These are phyloP conservation scores for Cyaniris semiargus DNA, from an alignment of 2,888 invertebrate species.

Conservation along the genomic window DNA sequence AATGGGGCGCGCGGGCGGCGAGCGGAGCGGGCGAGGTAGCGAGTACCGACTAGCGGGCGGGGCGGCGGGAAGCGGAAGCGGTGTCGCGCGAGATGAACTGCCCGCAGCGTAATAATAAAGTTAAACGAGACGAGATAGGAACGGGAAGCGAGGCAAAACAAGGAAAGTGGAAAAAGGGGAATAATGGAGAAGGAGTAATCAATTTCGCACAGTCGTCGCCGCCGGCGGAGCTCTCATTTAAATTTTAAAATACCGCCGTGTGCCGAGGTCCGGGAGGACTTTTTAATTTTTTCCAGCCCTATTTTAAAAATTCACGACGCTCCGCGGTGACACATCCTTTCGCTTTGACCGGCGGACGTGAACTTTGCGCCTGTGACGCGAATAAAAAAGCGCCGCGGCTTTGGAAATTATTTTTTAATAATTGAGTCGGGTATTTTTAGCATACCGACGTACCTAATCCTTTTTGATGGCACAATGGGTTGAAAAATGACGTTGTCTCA, in stretches of 20 bases:
- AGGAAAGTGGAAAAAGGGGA: slow-evolving; percentile 76
- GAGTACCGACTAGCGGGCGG: background rate
- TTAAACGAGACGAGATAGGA: slow-evolving; percentile 72
- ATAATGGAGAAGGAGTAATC: slow-evolving; percentile 80
- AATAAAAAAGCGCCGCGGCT: slow-evolving; percentile 18
- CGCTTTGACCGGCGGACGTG: slow-evolving; percentile 64
- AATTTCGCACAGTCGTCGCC: slow-evolving; percentile 76
- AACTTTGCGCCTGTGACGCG: slow-evolving; percentile 20
- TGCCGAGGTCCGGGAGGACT: slow-evolving; percentile 71
- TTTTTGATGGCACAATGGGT: slow-evolving; percentile 4
- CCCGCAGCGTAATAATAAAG: slow-evolving; percentile 67
- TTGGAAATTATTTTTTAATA: slow-evolving; percentile 28
- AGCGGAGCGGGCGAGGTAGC: slow-evolving; percentile 44
- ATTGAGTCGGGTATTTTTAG: slow-evolving; percentile 10
- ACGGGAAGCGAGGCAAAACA: slow-evolving; percentile 65
- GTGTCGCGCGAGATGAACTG: slow-evolving; percentile 34
- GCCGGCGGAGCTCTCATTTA: slow-evolving; percentile 75
- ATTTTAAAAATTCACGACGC: slow-evolving; percentile 76
- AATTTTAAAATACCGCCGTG: slow-evolving; percentile 76
- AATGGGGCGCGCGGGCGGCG: slow-evolving; percentile 45
- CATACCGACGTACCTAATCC: slow-evolving; percentile 8
- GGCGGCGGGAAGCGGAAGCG: background rate
- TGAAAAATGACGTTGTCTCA: background rate
- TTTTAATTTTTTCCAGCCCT: slow-evolving; percentile 75
- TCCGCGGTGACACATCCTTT: slow-evolving; percentile 77